phyloP scores from a whole-genome alignment of 2,797 vertebrate genomes.

The Phrynocephalus forsythii region DNA sequence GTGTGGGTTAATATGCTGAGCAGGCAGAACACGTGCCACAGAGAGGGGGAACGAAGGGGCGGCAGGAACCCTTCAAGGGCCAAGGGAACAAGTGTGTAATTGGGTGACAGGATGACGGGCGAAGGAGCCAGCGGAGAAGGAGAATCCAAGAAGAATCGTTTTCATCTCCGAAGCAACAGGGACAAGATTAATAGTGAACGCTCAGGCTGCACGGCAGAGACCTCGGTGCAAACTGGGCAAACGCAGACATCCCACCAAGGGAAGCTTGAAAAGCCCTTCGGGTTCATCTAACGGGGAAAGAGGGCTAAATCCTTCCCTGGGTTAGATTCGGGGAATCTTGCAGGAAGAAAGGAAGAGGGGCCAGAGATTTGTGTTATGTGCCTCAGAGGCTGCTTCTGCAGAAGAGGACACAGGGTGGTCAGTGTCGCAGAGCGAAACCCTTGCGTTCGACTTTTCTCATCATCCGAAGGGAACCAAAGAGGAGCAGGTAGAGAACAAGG shows the following conservation, averaged over 20 bases:
- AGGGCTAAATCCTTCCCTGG: background rate
- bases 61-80: background rate
- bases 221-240: background rate
- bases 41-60: background rate
- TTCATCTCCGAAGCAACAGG: background rate
- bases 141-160: fast-evolving
- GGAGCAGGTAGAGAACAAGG: too few relatives aligned
- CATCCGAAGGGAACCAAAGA: background rate
- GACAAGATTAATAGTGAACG: fast-evolving
- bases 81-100: background rate
- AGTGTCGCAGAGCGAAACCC: background rate
- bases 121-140: background rate
- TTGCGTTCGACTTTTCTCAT: too few relatives aligned
- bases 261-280: background rate
- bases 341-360: too few relatives aligned
- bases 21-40: background rate
- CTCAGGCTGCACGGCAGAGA: background rate
- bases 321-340: too few relatives aligned
- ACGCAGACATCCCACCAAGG: background rate
- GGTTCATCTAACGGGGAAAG: background rate
- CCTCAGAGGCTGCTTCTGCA: background rate
- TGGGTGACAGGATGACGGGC: background rate
- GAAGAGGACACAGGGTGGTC: background rate
- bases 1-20: background rate
- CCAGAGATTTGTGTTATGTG: too few relatives aligned